Evolutionary conservation across 2,888 invertebrate species (phyloP).

Genomic region (Perizoma affinitatum): DNA sequence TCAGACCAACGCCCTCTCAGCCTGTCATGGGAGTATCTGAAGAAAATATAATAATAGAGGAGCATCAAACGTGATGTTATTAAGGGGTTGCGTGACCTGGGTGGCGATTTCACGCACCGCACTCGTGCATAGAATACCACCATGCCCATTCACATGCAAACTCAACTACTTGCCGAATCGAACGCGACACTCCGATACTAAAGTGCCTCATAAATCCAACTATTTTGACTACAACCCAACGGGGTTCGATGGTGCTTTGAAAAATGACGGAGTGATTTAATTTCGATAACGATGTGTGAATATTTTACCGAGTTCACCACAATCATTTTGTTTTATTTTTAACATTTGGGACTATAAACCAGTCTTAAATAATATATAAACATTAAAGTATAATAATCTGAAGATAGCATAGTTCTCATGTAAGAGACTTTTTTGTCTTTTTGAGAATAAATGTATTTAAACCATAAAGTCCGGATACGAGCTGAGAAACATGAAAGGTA

Average conservation of each 20-base stretch:
- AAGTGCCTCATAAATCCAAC: constrained; percentile 55
- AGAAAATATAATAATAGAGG: constrained; percentile 84
- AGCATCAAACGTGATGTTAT: constrained; percentile 85
- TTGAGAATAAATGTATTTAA: too few relatives aligned
- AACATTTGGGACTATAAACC: too few relatives aligned
- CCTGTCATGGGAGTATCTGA: constrained; percentile 75
- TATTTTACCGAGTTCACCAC: too few relatives aligned
- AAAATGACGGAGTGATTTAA: constrained; percentile 36
- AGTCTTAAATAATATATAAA: too few relatives aligned
- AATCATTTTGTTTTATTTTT: too few relatives aligned
- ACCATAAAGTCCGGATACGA: constrained; percentile 5
- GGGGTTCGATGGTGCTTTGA: constrained; percentile 43
- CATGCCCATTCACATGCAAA: constrained; percentile 73
- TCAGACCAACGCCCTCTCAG: constrained; percentile 40
- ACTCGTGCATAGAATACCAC: constrained; percentile 70
- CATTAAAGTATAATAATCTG: too few relatives aligned
- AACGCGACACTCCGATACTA: constrained; percentile 55
- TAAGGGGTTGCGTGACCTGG: constrained; percentile 79
- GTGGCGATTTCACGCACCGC: constrained; percentile 70
- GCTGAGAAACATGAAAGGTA: constrained; percentile 31
- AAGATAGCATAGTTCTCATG: too few relatives aligned
- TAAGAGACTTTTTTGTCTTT: too few relatives aligned
- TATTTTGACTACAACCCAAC: constrained; percentile 43
- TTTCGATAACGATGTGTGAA: not conserved
- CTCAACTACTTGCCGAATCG: constrained; percentile 63